Conservation (phyloP, 2,888 invertebrate species). For the Augochlorella aurata region DNA sequence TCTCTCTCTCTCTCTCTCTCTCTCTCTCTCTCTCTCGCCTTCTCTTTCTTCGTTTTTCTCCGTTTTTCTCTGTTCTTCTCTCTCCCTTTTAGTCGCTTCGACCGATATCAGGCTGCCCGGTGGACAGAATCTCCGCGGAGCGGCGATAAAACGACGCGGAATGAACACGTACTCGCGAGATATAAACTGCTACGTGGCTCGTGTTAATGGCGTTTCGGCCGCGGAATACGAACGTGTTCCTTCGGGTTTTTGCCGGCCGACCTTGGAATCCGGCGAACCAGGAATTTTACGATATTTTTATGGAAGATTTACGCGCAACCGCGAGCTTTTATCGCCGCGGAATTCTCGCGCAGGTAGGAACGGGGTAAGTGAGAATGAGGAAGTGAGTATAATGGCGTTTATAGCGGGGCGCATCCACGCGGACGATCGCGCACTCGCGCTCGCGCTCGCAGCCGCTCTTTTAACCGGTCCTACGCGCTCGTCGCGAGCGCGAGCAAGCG, state of each 20-base stretch:
- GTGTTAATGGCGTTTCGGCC: constrained; percentile 39
- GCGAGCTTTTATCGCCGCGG: constrained; percentile 58
- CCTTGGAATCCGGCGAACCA: constrained; percentile 45
- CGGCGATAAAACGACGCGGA: constrained; percentile 32
- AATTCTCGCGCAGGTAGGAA: constrained; percentile 51
- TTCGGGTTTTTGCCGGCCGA: constrained; percentile 18
- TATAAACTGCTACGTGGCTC: constrained; percentile 22
- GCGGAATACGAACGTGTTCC: constrained; percentile 22
- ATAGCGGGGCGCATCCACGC: constrained; percentile 46
- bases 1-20: neutral
- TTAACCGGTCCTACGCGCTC: constrained; percentile 46
- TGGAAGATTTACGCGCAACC: constrained; percentile 50
- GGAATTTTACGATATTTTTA: constrained; percentile 58
- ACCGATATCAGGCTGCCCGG: neutral
- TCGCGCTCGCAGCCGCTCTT: neutral
- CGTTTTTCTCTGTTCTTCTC: too few species aligned
- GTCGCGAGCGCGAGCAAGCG: neutral
- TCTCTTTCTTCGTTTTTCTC: neutral
- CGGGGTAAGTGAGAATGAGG: constrained; percentile 62
- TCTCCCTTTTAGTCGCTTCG: neutral
- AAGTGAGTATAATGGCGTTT: constrained; percentile 61
- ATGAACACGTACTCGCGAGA: constrained; percentile 33
- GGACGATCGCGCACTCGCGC: constrained; percentile 5
- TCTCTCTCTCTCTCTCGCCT: too few species aligned
- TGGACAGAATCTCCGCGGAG: constrained; percentile 9